Conservation (phyloP, 2,797 vertebrate genomes). For the Chiloscyllium punctatum region DNA sequence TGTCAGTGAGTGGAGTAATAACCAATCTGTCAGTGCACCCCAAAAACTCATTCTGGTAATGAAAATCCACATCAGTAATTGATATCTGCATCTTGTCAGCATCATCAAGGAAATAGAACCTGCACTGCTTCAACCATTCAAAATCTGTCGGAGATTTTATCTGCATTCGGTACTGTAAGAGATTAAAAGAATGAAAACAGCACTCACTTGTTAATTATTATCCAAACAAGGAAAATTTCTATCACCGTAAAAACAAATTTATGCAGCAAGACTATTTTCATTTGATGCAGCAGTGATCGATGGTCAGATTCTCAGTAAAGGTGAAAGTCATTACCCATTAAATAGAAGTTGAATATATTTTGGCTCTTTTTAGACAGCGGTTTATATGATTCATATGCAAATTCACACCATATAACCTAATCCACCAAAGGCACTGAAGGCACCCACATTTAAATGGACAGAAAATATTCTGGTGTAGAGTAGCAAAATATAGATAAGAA, state of each 20-base stretch:
- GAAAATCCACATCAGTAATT: constrained; percentile 82
- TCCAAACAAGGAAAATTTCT: neutral
- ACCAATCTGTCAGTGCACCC: constrained; percentile 87
- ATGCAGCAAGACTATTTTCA: neutral
- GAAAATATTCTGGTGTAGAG: neutral
- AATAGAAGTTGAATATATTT: neutral
- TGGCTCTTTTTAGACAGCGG: neutral
- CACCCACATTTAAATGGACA: neutral
- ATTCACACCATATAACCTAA: neutral
- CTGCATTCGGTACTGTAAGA: constrained; percentile 74
- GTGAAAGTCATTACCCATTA: neutral
- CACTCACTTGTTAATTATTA: neutral
- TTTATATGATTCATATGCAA: neutral
- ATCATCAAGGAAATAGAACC: constrained; percentile 92
- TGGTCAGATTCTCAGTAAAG: neutral
- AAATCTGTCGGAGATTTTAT: constrained; percentile 83
- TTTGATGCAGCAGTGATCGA: neutral
- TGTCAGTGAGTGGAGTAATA: constrained; percentile 87
- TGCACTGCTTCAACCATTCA: constrained; percentile 94
- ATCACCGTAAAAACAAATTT: neutral
- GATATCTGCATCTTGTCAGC: constrained; percentile 83
- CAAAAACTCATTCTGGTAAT: constrained; percentile 84
- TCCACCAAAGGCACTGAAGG: neutral
- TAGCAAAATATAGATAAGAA: neutral
- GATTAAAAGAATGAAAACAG: constrained; percentile 18